Evolutionary conservation across 1,140 invertebrate genomes (phyloP).

Genomic region (Aethina tumida): DNA sequence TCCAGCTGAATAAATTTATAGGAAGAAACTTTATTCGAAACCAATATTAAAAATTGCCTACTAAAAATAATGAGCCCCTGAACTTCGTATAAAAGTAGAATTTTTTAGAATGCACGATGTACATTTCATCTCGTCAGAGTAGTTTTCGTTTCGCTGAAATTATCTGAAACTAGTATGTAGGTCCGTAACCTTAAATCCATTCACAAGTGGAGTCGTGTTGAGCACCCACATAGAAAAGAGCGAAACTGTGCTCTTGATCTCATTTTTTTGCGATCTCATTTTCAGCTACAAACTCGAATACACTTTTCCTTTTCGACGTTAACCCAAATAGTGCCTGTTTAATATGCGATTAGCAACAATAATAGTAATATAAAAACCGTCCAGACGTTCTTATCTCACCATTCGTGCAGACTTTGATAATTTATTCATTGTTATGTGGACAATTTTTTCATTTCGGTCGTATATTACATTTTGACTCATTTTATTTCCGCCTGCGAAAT

Average conservation of each 20-base stretch:
- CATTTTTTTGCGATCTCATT: slow-evolving; percentile 12
- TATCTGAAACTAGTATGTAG: not conserved
- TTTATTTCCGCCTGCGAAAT: not conserved
- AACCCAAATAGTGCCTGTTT: slow-evolving; percentile 19
- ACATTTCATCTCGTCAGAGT: not conserved
- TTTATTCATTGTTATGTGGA: not conserved
- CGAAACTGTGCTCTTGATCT: slow-evolving; percentile 18
- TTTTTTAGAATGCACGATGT: no score
- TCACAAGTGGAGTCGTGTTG: not conserved
- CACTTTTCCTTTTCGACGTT: slow-evolving; percentile 21
- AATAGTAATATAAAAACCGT: slow-evolving; percentile 12
- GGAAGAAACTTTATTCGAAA: no score
- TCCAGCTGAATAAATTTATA: no score
- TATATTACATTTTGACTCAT: not conserved
- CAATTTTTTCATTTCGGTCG: not conserved
- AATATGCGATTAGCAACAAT: not conserved
- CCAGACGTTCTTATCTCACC: slow-evolving; percentile 9
- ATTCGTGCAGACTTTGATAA: slow-evolving; percentile 10
- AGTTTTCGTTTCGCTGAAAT: not conserved
- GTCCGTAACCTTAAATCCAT: not conserved
- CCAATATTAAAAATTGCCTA: no score
- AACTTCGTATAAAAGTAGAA: no score
- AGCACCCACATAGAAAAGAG: slow-evolving; percentile 7
- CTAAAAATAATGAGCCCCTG: no score
- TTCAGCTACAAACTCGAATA: no score